Base-by-base conservation (phyloP, 2,113 vertebrate species). In the Caranx ignobilis region DNA sequence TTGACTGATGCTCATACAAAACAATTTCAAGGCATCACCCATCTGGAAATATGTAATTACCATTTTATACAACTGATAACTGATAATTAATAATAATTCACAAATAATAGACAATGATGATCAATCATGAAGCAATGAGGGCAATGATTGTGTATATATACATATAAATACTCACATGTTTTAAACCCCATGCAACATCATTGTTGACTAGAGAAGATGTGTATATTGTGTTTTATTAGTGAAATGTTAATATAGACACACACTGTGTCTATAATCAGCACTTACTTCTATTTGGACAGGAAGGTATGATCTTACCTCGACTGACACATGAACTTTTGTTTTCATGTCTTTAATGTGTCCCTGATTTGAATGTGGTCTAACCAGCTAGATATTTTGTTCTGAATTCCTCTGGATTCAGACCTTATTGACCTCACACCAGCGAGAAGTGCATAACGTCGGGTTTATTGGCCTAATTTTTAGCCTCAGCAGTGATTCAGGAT, bases 381-480 rank as follows among this genome's bases (percentile, higher is more conserved):
- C 7, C 39, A 41, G 39, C 39, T 10, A 41, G 1, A 50, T 50
- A 47, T 15, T 47, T 47, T 47, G 45, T 15, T 37, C 19, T n/a
- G 39, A 41, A 34, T 65, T 26, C 11, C 9, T 6, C 34, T 6
- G 34, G 5, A 15, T 62, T 48, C 0, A 41, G 64, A 39, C 21
- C 3, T 6, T 47, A 57, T 3, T 5, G 50, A 43, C 37, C 65
- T 52, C 35, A 10, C 18, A 48, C 18, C 19, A 55, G 35, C 61
- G 0, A 34, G 31, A 67, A 12, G 18, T 41, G 59, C 19, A 32
- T 61, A 15, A 55, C 48, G 1, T 5, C 21, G 6, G 21, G 56
- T 73, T 61, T 47, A 52, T 64, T 57, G 57, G 18, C 48, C 54
- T 50, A 4, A 64, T 69, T 60, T 43, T 35, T 32, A 47, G 19